Conservation (phyloP, 1,140 invertebrate species). For the Aplysia californica region DNA sequence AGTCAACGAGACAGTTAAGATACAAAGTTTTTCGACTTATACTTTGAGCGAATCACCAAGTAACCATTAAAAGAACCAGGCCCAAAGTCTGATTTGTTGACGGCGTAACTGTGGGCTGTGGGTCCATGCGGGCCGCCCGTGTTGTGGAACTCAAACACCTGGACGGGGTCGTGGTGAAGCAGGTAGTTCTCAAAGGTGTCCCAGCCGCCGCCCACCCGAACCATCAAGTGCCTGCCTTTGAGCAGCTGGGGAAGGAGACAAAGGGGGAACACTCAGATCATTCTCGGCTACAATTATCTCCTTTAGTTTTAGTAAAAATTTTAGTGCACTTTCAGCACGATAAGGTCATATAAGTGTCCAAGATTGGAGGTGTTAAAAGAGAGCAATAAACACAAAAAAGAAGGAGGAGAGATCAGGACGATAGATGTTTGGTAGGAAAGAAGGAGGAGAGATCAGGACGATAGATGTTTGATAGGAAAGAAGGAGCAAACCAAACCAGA, state of each 20-base stretch:
- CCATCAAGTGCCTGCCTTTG: constrained; percentile 86
- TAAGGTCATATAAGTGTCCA: background rate
- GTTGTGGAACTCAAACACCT: constrained; percentile 54
- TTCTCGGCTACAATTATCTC: no score
- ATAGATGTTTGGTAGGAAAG: no score
- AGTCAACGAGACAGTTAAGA: no score
- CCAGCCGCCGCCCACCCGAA: constrained; percentile 96
- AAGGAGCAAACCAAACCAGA: no score
- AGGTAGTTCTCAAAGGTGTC: constrained; percentile 95
- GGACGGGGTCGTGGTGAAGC: constrained; percentile 94
- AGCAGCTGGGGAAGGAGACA: constrained; percentile 49
- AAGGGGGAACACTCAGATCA: background rate
- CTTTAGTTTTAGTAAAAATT: no score
- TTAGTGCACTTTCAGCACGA: background rate
- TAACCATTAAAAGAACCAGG: constrained; percentile 6
- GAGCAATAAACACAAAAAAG: background rate
- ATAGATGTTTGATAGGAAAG: no score
- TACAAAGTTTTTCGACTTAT: constrained; percentile 25
- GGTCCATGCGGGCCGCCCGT: constrained; percentile 24
- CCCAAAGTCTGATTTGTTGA: background rate
- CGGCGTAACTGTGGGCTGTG: background rate
- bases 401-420: background rate
- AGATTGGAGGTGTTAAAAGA: background rate
- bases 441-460: no score
- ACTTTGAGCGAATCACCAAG: constrained; percentile 32